Percentiles rank a stretch among this genome's conserved stretches.
These are phyloP conservation scores for Bungarus multicinctus DNA, from an alignment of 2,113 vertebrate species.

Conservation along the genomic window DNA sequence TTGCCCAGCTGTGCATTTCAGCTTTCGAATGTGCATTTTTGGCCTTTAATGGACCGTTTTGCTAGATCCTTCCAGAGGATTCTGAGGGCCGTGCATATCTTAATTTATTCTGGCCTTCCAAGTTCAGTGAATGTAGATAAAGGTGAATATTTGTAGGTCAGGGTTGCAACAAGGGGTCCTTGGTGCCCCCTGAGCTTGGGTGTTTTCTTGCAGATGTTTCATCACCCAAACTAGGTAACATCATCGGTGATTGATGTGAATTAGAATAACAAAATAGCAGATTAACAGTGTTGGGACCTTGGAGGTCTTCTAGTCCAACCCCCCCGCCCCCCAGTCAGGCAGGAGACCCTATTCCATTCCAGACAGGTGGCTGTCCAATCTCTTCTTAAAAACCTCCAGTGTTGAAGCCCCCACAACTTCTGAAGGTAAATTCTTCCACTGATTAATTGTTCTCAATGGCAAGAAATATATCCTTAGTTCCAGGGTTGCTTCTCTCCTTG, in stretches of 20 bases:
- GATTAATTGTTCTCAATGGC: too few relatives aligned
- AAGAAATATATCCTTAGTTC: too few relatives aligned
- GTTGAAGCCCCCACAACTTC: not conserved
- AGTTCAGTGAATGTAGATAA: not conserved
- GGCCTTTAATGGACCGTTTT: slow-evolving; percentile 54
- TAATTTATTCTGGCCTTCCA: not conserved
- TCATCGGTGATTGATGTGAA: not conserved
- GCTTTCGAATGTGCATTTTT: not conserved
- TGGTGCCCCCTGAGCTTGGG: not conserved
- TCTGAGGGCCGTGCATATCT: not conserved
- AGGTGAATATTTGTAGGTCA: not conserved
- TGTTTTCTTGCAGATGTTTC: not conserved
- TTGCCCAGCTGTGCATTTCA: slow-evolving; percentile 38
- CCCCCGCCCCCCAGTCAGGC: not conserved
- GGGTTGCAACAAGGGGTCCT: not conserved
- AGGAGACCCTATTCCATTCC: not conserved
- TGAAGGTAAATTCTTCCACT: accelerated
- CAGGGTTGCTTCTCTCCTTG: too few relatives aligned
- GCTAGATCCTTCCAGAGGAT: not conserved
- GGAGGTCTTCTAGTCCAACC: not conserved
- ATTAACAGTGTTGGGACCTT: not conserved
- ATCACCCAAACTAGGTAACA: not conserved
- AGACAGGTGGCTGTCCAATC: too few relatives aligned
- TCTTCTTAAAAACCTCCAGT: not conserved
- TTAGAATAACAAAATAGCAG: not conserved